Conservation (phyloP, 2,888 invertebrate genomes). For the Sialis lutaria region DNA sequence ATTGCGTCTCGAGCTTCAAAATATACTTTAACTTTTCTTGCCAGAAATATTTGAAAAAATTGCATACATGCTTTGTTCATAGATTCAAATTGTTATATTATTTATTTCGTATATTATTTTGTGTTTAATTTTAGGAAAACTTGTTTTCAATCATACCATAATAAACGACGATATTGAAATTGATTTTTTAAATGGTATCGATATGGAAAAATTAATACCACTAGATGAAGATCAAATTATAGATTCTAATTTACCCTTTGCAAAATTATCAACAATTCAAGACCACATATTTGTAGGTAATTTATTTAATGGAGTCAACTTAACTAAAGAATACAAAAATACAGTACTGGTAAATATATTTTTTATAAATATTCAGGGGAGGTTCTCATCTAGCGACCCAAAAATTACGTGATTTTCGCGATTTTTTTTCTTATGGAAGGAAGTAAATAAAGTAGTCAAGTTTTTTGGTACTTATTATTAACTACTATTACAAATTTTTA, state of each 20-base stretch:
- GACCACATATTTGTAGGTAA: slow-evolving; percentile 16
- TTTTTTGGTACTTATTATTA: too few relatives aligned
- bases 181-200: slow-evolving; percentile 26
- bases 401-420: too few relatives aligned
- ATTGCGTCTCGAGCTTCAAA: too few relatives aligned
- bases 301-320: slow-evolving; percentile 25
- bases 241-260: slow-evolving; percentile 19
- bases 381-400: too few relatives aligned
- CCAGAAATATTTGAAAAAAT: too few relatives aligned
- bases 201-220: slow-evolving; percentile 27
- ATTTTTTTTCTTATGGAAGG: too few relatives aligned
- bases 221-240: slow-evolving; percentile 28
- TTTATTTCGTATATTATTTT: neutral
- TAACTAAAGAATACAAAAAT: slow-evolving; percentile 27
- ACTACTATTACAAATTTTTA: too few relatives aligned
- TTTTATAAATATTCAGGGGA: too few relatives aligned
- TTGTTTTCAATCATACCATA: slow-evolving; percentile 24
- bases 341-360: slow-evolving; percentile 30
- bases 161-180: slow-evolving; percentile 22
- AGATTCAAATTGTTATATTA: too few relatives aligned
- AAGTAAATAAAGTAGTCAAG: too few relatives aligned
- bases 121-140: slow-evolving; percentile 19
- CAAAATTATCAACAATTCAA: slow-evolving; percentile 18
- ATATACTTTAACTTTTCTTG: too few relatives aligned
- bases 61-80: too few relatives aligned